phyloP scores from a whole-genome alignment of 2,797 vertebrate species.

The Liasis olivaceus region DNA sequence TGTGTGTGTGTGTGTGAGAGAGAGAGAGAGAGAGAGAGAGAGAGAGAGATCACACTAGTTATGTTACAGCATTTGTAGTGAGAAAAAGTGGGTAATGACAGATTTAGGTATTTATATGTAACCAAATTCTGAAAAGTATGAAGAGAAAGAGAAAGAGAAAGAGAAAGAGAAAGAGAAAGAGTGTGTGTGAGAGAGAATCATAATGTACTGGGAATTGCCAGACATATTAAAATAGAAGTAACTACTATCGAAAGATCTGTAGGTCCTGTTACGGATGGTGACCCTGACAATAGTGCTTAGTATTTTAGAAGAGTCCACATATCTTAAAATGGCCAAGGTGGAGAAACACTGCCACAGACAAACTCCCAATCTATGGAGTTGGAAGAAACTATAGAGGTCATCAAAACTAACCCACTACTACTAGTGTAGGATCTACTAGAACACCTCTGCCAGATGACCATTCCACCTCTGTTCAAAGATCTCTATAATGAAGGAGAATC shows the following conservation, averaged over 20 bases:
- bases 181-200: background rate
- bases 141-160: background rate
- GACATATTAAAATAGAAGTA: background rate
- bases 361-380: too few species aligned
- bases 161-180: background rate
- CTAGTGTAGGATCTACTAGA: too few species aligned
- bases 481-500: too few species aligned
- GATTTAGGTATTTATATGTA: background rate
- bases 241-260: background rate
- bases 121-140: background rate
- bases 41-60: background rate
- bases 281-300: background rate
- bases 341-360: background rate
- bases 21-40: background rate
- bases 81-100: background rate
- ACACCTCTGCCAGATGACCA: too few species aligned
- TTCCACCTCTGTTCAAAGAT: too few species aligned
- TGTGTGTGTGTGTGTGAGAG: background rate
- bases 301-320: background rate
- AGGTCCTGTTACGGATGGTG: background rate
- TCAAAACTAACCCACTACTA: too few species aligned
- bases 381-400: too few species aligned
- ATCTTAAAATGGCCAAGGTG: too few species aligned
- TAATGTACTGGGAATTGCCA: background rate
- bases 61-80: background rate